Evolutionary conservation across 2,797 vertebrate genomes (phyloP).

Genomic region (Fistularia commersonii): DNA sequence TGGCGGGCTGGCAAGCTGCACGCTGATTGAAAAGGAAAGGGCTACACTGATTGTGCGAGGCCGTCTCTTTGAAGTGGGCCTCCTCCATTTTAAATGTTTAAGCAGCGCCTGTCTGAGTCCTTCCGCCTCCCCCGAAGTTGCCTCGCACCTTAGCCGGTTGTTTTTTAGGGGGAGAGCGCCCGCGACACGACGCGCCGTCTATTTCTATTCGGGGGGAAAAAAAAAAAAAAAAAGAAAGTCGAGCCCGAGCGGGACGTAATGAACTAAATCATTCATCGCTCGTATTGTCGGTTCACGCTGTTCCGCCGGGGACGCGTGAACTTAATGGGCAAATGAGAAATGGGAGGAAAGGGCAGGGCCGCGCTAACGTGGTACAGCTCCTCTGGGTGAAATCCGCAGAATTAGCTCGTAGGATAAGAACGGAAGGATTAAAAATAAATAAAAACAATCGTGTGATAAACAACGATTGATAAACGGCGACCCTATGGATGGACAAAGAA

Average conservation of each 20-base stretch:
- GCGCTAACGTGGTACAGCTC: slow-evolving; percentile 40
- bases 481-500: no score
- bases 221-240: no score
- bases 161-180: no score
- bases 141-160: no score
- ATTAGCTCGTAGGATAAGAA: neutral
- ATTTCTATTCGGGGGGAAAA: no score
- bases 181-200: no score
- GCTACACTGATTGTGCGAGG: slow-evolving; percentile 64
- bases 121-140: slow-evolving; percentile 25
- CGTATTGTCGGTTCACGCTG: slow-evolving; percentile 30
- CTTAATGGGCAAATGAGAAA: slow-evolving; percentile 41
- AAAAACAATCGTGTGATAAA: no score
- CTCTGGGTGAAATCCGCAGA: slow-evolving; percentile 30
- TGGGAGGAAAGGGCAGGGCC: no score
- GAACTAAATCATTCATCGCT: slow-evolving; percentile 44
- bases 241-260: slow-evolving; percentile 13
- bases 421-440: neutral
- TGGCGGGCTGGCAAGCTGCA: slow-evolving; percentile 51
- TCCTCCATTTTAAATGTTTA: slow-evolving; percentile 69
- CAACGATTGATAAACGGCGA: no score
- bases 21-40: slow-evolving; percentile 70
- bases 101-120: slow-evolving; percentile 50
- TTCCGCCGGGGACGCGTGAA: slow-evolving; percentile 44
- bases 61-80: slow-evolving; percentile 65